These are phyloP conservation scores for Diphyllodes magnificus DNA, from an alignment of 2,113 vertebrate genomes.

Conservation along the genomic window DNA sequence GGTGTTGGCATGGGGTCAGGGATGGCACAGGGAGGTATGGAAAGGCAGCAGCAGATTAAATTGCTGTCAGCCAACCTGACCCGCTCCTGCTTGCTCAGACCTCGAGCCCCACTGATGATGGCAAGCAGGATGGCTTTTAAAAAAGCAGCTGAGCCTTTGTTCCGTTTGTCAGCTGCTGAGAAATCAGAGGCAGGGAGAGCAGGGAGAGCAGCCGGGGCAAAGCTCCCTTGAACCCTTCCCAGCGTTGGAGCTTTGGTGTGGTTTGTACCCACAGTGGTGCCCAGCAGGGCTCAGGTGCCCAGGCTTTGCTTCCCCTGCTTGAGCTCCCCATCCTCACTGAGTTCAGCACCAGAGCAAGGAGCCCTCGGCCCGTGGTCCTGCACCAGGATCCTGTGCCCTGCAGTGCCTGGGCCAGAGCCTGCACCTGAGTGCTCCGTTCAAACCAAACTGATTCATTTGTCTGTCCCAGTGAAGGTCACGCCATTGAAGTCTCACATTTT, in stretches of 20 bases:
- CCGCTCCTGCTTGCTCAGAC: neutral
- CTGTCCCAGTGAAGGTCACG: neutral
- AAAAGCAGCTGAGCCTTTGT: neutral
- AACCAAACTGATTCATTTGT: neutral
- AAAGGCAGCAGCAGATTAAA: neutral
- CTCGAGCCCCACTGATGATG: neutral
- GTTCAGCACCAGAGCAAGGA: neutral
- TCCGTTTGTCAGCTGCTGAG: neutral
- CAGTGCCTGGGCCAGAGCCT: neutral
- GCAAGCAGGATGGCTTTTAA: neutral
- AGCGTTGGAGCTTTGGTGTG: neutral
- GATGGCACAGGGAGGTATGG: neutral
- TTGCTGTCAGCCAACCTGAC: neutral
- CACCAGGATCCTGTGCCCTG: neutral
- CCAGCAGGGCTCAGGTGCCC: neutral
- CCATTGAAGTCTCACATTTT: neutral
- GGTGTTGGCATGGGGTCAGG: neutral
- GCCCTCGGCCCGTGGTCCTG: neutral
- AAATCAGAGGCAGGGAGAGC: neutral
- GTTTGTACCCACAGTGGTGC: neutral
- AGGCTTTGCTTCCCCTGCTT: neutral
- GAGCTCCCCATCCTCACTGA: neutral
- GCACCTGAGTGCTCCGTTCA: neutral
- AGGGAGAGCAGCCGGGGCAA: rapidly evolving
- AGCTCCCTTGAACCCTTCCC: neutral